These are phyloP conservation scores for Chironomus riparius DNA, from an alignment of 2,888 invertebrate genomes.

Conservation along the genomic window DNA sequence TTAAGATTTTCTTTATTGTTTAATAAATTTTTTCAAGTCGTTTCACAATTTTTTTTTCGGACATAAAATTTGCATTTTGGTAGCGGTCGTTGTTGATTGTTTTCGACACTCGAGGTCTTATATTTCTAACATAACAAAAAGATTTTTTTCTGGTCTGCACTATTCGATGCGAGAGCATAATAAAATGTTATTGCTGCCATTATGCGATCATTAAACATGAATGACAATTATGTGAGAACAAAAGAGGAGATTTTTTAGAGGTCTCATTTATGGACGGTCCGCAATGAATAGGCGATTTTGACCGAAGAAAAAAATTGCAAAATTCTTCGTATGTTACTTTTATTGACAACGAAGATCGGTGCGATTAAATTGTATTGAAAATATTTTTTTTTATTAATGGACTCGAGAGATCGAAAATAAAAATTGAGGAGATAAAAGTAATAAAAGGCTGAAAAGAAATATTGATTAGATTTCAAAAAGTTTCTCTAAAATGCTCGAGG, in stretches of 20 bases:
- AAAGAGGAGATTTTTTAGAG: neutral
- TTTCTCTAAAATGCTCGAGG: no score
- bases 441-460: no score
- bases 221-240: conserved; percentile 13
- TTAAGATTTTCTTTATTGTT: neutral
- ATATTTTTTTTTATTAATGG: no score
- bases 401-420: no score
- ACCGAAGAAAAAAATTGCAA: neutral
- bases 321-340: neutral
- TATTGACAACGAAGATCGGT: no score
- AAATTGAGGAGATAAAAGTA: no score
- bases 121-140: neutral
- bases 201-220: conserved; percentile 19
- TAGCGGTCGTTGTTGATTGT: neutral
- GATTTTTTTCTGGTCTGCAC: neutral
- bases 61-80: conserved; percentile 1
- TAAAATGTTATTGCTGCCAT: neutral
- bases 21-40: neutral
- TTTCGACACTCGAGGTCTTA: conserved; percentile 7
- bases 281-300: neutral
- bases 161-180: no score
- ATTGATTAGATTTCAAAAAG: no score
- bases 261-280: neutral
- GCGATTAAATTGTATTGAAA: no score
- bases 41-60: neutral